These are phyloP conservation scores for Calephelis virginiensis DNA, from an alignment of 1,140 invertebrate genomes.

Conservation along the genomic window DNA sequence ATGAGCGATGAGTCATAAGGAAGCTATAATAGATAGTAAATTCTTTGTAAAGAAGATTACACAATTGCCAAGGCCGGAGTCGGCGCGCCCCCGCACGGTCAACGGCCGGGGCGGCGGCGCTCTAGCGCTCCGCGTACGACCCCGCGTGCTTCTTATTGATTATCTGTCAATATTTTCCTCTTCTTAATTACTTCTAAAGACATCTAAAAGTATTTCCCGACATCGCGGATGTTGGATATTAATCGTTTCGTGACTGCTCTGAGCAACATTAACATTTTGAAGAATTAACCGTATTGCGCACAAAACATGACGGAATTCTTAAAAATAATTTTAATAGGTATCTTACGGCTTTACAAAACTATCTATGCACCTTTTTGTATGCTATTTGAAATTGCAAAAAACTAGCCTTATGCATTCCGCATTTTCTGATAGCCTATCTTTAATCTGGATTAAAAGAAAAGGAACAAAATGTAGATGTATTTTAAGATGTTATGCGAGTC, in stretches of 20 bases:
- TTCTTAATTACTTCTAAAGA: slow-evolving; percentile 31
- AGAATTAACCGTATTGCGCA: no score
- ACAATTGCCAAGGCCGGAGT: slow-evolving; percentile 62
- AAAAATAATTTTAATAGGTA: no score
- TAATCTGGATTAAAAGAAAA: no score
- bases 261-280: neutral
- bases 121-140: slow-evolving; percentile 53
- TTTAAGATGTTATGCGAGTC: no score
- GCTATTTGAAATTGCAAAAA: no score
- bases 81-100: slow-evolving; percentile 64
- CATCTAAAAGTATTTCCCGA: neutral
- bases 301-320: no score
- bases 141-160: slow-evolving; percentile 65
- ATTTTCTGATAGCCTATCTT: no score
- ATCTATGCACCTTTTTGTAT: no score
- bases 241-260: neutral
- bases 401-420: no score
- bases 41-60: slow-evolving; percentile 34
- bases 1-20: slow-evolving; percentile 3
- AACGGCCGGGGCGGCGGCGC: slow-evolving; percentile 62
- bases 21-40: slow-evolving; percentile 20
- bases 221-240: neutral
- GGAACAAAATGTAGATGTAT: no score
- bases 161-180: slow-evolving; percentile 57
- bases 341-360: no score